Evolutionary conservation across 2,113 vertebrate species (phyloP), one percentile per base, ranked within the genome.

Genomic region (Peromyscus maniculatus): DNA sequence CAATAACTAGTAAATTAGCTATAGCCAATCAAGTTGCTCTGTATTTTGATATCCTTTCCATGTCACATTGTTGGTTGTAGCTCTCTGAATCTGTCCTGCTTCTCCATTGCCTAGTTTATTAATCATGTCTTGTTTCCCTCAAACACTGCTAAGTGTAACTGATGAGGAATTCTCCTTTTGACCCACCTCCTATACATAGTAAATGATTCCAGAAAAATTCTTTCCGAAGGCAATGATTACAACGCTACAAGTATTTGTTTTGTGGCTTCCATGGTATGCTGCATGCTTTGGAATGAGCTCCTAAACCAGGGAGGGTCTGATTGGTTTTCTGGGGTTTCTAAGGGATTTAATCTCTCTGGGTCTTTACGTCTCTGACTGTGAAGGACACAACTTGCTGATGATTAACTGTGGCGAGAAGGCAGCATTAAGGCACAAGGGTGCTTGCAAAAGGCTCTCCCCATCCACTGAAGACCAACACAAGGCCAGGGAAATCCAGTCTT

Each of bases 171-270:
- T 67, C 69, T 78, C 59, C 71, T 78, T 77, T 78, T 59, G 71
- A 55, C n/a, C 59, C 11, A 74, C 72, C 86, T 87, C 72, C 86
- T 87, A 15, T 71, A 22, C 11, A 66, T 4, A 28, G 26, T 57
- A 88, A 87, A 95, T 88, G 39, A 94, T 19, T 69, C 13, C 46
- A 82, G 19, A 19, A 96, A 90, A 83, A 71, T 10, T 79, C 86
- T 36, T 17, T 11, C 21, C 72, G 12, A 77, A 74, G 28, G 46
- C 80, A 62, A 90, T 62, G 75, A 75, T 87, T 88, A 71, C 67
- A 64, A 75, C 2, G 78, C 36, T 91, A 67, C 17, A 82, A 55
- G 49, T 43, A 3, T 33, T 64, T 83, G 74, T 89, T 89, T 93
- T 64, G 49, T 79, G 87, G 0, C 78, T 88, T 89, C 49, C 26